phyloP scores from a whole-genome alignment of 35 echinoderm and acorn worm genomes.

The Lytechinus variegatus region DNA sequence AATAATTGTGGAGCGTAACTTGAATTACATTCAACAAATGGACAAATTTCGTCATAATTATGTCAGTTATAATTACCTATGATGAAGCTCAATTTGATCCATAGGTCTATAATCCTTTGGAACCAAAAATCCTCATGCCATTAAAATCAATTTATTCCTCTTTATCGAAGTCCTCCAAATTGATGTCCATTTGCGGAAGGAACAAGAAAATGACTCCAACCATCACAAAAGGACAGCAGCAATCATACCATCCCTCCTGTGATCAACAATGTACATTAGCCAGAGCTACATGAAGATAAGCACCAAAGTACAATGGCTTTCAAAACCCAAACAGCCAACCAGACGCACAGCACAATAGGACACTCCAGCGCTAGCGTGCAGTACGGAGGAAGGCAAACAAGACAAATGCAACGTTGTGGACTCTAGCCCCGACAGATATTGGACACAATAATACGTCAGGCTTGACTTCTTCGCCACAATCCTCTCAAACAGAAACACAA shows the following conservation, averaged over 20 bases:
- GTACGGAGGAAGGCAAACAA: neutral
- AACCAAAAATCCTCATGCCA: neutral
- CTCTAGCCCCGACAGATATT: neutral
- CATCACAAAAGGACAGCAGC: neutral
- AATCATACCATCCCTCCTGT: neutral
- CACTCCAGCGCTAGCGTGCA: neutral
- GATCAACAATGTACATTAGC: neutral
- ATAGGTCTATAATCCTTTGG: too few species aligned
- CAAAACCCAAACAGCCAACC: neutral
- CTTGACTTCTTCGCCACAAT: constrained; percentile 10
- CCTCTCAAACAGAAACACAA: neutral
- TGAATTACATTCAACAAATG: too few species aligned
- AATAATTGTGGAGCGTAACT: too few species aligned
- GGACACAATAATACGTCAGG: neutral
- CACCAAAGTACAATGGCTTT: neutral
- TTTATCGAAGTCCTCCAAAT: neutral
- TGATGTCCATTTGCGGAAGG: neutral
- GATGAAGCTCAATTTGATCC: too few species aligned
- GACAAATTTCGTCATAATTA: too few species aligned
- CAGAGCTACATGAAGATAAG: neutral
- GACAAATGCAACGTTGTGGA: neutral
- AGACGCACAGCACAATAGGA: neutral
- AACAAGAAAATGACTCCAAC: neutral
- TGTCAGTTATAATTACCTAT: too few species aligned
- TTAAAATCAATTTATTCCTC: neutral